Conservation (phyloP, 2,888 invertebrate genomes). For the Drosophila anomalata region DNA sequence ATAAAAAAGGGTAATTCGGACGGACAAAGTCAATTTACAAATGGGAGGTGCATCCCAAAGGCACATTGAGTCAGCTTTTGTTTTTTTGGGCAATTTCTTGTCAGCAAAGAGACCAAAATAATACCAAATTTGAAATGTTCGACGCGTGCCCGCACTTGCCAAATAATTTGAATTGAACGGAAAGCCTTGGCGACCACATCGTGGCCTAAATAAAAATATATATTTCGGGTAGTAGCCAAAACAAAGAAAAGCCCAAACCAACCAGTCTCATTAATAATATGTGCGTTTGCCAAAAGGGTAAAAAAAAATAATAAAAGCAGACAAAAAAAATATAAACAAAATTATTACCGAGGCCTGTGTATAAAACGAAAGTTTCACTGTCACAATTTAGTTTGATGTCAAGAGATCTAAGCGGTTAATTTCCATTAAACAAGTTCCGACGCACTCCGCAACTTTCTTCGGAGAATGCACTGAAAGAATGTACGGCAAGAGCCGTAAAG, state of each 20-base stretch:
- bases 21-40: slow-evolving; percentile 31
- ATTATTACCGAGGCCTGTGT: slow-evolving; percentile 4
- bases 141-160: slow-evolving; percentile 69
- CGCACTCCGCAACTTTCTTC: slow-evolving; percentile 60
- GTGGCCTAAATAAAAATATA: slow-evolving; percentile 72
- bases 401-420: slow-evolving; percentile 55
- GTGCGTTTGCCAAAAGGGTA: slow-evolving; percentile 27
- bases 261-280: slow-evolving; percentile 53
- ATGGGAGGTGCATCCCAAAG: slow-evolving; percentile 53
- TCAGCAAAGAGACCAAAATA: slow-evolving; percentile 18
- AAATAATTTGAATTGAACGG: slow-evolving; percentile 56
- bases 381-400: slow-evolving; percentile 49
- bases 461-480: slow-evolving; percentile 43
- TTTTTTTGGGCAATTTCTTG: slow-evolving; percentile 27
- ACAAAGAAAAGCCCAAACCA: slow-evolving; percentile 26
- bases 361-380: slow-evolving; percentile 61
- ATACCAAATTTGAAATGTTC: slow-evolving; percentile 66
- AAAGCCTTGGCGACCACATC: slow-evolving; percentile 61
- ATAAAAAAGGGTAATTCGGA: slow-evolving; percentile 38
- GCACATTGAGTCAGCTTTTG: slow-evolving; percentile 23
- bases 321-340: slow-evolving; percentile 35
- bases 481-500: slow-evolving; percentile 26
- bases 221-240: slow-evolving; percentile 16
- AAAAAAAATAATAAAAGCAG: slow-evolving; percentile 14
- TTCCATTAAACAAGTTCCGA: slow-evolving; percentile 51